Evolutionary conservation across 2,888 invertebrate genomes (phyloP).

Genomic region (Ennomos fuscantarius): DNA sequence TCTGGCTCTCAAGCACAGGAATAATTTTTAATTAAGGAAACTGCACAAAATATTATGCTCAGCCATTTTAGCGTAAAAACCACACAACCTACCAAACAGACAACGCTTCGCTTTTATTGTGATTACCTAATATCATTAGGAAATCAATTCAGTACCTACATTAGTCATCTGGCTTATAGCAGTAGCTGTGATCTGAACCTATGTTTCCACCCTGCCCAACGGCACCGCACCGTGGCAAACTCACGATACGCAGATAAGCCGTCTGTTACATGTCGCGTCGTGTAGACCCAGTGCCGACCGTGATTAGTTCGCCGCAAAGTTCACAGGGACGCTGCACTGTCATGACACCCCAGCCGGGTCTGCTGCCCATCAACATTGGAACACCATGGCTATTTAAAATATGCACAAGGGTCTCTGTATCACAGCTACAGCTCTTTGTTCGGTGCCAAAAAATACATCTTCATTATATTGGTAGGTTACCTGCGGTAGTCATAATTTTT

Average conservation of each 20-base stretch:
- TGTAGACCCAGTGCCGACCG: constrained; percentile 57
- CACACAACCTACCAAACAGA: too few species aligned
- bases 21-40: too few species aligned
- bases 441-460: neutral
- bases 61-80: too few species aligned
- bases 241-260: constrained; percentile 62
- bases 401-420: constrained; percentile 23
- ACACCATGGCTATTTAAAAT: constrained; percentile 31
- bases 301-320: constrained; percentile 76
- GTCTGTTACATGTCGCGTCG: constrained; percentile 63
- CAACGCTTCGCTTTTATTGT: too few species aligned
- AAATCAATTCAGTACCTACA: too few species aligned
- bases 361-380: constrained; percentile 44
- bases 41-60: too few species aligned
- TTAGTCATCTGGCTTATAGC: neutral
- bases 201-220: constrained; percentile 35
- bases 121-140: too few species aligned
- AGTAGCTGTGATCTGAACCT: constrained; percentile 21
- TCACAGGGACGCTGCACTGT: constrained; percentile 59
- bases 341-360: constrained; percentile 59
- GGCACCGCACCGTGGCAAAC: constrained; percentile 33
- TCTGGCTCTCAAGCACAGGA: too few species aligned
- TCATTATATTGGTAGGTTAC: neutral
- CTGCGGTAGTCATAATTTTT: too few species aligned
- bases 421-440: neutral